Base-by-base conservation (phyloP, 1,140 invertebrate genomes). In the Meloidogyne hapla region DNA sequence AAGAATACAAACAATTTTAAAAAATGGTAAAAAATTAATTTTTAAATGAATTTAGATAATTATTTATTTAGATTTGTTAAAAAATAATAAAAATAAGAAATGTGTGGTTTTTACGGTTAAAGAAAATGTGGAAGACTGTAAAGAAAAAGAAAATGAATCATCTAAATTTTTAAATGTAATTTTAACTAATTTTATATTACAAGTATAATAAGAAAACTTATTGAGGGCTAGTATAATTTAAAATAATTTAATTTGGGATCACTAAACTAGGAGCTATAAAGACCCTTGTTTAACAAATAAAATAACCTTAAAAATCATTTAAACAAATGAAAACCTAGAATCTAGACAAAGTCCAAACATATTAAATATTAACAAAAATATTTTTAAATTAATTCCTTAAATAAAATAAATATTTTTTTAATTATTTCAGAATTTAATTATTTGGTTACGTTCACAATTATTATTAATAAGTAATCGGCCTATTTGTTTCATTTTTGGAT, bases 31-130 rank as follows among this genome's bases (percentile, higher is more conserved):
- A 21, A 21, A 45, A 13, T 10, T 65, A 21, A 33, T 26, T 21
- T 18, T 64, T 26, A 64, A 62, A 65, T n/a, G 21, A 18, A 38
- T 72, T 33, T 1, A 38, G 13, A n/a, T 21, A 48, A 28, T 21
- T n/a, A n/a, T n/a, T n/a, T 45, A 74, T 74, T 33, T 48, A 61
- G 74, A 76, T 69, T 40, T 69, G 26, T 25, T 38, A 23, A 61
- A 64, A 26, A 70, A 74, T 63, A 66, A 76, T 28, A 71, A 71
- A 33, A 69, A 69, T 33, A 66, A 68, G 13, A 33, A 38, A 68
- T 21, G 28, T 28, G 28, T 40, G 2, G 66, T 68, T 8, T 40
- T 42, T 26, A 23, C 9, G 2, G n/a, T 12, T 15, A 23, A 68
- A n/a, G 28, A 40, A 33, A 28, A 68, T 42, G 5, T 33, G 40